These are phyloP conservation scores for Lasioglossum malachurum DNA, from an alignment of 2,888 invertebrate genomes.

Conservation along the genomic window DNA sequence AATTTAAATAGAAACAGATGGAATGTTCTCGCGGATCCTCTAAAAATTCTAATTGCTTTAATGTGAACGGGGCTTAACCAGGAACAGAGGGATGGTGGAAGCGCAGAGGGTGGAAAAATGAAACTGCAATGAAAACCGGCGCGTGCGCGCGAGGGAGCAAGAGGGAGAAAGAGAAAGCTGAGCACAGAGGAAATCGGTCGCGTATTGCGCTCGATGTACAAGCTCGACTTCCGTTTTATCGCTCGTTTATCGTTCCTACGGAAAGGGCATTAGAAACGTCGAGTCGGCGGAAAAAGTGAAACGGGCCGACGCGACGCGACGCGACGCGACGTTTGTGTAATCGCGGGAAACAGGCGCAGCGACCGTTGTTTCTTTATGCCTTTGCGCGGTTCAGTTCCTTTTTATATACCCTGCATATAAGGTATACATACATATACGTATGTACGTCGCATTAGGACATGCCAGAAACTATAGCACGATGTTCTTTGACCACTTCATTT, in stretches of 20 bases:
- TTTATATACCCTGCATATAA: background rate
- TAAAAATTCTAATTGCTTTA: background rate
- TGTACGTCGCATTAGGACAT: background rate
- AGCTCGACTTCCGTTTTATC: constrained; percentile 22
- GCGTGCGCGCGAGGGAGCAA: too few species aligned
- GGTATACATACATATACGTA: background rate
- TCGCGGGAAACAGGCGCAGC: background rate
- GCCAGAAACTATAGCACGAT: background rate
- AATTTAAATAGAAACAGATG: background rate
- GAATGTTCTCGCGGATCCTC: background rate
- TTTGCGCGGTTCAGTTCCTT: background rate
- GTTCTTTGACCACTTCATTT: background rate
- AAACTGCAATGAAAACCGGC: background rate
- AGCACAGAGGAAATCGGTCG: constrained; percentile 11
- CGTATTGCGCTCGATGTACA: background rate
- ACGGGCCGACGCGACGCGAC: background rate
- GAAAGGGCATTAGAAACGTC: background rate
- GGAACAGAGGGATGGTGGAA: background rate
- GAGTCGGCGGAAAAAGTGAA: background rate
- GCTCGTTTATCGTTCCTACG: background rate
- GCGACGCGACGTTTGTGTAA: background rate
- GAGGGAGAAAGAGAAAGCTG: background rate
- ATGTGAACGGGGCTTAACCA: background rate
- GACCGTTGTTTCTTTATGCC: background rate
- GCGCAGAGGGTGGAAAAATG: background rate